Conservation (phyloP, 1,140 invertebrate genomes). For the Choristoneura fumiferana region DNA sequence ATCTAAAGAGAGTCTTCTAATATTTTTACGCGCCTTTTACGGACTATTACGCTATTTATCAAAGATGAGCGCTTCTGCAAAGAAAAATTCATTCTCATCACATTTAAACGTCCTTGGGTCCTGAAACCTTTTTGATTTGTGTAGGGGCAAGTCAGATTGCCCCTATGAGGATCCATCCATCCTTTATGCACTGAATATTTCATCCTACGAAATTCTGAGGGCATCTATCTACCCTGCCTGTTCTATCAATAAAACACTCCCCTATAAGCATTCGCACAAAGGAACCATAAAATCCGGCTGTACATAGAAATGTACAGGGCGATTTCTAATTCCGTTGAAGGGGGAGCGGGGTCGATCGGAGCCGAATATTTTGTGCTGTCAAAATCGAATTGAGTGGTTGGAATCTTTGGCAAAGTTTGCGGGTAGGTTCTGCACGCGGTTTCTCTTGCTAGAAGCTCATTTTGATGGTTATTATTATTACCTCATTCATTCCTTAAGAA, state of each 20-base stretch:
- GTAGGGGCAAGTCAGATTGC: neutral
- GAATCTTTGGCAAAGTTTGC: neutral
- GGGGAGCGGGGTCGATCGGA: neutral
- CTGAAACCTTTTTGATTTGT: neutral
- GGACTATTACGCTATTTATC: no score
- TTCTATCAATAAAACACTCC: neutral
- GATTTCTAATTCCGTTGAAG: constrained; percentile 1
- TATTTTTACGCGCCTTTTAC: no score
- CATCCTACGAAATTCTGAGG: neutral
- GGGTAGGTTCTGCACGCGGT: neutral
- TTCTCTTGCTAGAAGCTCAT: neutral
- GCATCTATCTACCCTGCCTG: neutral
- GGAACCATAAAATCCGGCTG: neutral
- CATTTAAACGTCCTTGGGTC: neutral
- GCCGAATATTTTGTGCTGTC: neutral
- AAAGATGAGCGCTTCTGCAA: no score
- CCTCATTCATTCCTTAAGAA: neutral
- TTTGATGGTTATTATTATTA: neutral
- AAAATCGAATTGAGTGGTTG: neutral
- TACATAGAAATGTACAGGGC: neutral
- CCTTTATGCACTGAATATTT: constrained; percentile 7
- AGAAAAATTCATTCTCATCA: no score
- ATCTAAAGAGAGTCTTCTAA: no score
- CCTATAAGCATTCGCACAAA: constrained; percentile 3
- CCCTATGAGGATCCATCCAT: constrained; percentile 6